phyloP scores from a whole-genome alignment of 2,797 vertebrate species.

The Champsocephalus gunnari region DNA sequence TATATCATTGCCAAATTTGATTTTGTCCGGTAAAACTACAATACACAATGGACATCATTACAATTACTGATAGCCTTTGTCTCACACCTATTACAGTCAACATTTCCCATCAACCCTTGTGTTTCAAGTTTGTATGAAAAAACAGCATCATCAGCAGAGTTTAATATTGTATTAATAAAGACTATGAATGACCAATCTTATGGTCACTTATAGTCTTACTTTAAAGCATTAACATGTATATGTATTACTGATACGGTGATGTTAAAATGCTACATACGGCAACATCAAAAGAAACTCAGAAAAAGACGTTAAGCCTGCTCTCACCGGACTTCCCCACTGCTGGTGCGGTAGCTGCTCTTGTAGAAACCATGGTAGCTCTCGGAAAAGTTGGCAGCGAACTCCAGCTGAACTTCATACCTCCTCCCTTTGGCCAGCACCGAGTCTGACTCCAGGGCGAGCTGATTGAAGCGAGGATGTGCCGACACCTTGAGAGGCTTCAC shows the following conservation, averaged over 20 bases:
- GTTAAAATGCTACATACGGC: neutral
- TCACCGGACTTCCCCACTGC: constrained; percentile 88
- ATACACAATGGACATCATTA: neutral
- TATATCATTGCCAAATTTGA: neutral
- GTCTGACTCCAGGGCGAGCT: constrained; percentile 86
- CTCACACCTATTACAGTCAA: neutral
- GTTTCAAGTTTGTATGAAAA: neutral
- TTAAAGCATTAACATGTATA: neutral
- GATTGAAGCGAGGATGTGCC: constrained; percentile 85
- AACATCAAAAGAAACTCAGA: neutral
- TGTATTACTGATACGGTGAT: neutral
- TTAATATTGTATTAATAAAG: neutral
- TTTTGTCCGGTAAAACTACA: neutral
- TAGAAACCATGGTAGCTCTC: constrained; percentile 92
- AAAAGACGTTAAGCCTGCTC: neutral
- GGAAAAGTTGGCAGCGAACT: constrained; percentile 88
- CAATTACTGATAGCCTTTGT: neutral
- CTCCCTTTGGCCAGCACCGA: constrained; percentile 77
- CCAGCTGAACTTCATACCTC: constrained; percentile 83
- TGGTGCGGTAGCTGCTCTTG: constrained; percentile 91
- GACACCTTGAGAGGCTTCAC: constrained; percentile 75
- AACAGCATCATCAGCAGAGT: neutral
- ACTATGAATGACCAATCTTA: neutral
- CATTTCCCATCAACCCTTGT: constrained; percentile 9
- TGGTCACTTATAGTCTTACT: neutral